Evolutionary conservation across 35 echinoderm and acorn worm species (phyloP).

Genomic region (Acanthaster planci): DNA sequence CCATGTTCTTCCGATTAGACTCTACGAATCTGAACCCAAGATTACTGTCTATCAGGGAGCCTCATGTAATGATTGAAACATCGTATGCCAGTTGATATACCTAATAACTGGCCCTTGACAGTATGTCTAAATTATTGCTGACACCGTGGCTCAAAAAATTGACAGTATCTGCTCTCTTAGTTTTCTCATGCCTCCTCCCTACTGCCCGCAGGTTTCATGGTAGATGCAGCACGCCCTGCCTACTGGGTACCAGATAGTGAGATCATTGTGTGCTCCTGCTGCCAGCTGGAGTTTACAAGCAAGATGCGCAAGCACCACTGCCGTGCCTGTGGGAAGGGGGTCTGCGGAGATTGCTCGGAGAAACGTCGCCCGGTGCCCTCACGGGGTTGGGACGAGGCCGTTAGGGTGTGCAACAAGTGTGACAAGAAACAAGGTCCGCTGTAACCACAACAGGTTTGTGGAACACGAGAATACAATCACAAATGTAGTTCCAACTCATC

Average conservation of each 20-base stretch:
- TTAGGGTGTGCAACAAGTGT: constrained; percentile 81
- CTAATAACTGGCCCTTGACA: too few relatives aligned
- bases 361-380: constrained; percentile 77
- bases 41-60: too few relatives aligned
- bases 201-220: constrained; percentile 61
- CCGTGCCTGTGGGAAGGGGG: constrained; percentile 85
- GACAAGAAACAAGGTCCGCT: constrained; percentile 74
- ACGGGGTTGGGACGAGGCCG: constrained; percentile 89
- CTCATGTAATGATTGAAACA: too few relatives aligned
- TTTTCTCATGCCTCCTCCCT: not conserved
- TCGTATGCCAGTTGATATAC: too few relatives aligned
- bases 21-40: too few relatives aligned
- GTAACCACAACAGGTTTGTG: constrained; percentile 19
- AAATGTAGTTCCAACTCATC: too few relatives aligned
- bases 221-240: constrained; percentile 89
- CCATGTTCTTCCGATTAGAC: too few relatives aligned
- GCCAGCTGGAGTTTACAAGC: constrained; percentile 69
- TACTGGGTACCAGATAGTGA: constrained; percentile 97
- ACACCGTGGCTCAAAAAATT: too few relatives aligned
- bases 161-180: too few relatives aligned
- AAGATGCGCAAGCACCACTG: constrained; percentile 96
- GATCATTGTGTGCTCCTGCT: constrained; percentile 76
- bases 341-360: constrained; percentile 78
- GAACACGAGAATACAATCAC: too few relatives aligned
- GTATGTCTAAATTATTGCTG: too few relatives aligned